phyloP scores from a whole-genome alignment of 92 coral and sea anemone genomes.

The Parazoanthus swiftii region DNA sequence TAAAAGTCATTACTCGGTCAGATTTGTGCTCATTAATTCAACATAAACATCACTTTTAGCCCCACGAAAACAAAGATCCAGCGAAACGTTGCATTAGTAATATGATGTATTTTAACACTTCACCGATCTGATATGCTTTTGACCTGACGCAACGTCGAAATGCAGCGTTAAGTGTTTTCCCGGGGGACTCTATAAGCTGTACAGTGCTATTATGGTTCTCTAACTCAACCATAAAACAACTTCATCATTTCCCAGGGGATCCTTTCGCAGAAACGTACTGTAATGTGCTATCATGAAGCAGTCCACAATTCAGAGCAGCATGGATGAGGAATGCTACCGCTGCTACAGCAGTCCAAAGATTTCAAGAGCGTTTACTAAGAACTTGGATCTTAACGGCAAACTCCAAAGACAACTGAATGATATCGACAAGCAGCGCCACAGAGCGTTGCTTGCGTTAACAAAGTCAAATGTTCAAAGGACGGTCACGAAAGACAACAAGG shows the following conservation, averaged over 20 bases:
- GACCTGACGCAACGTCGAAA: no score
- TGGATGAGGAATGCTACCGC: background rate
- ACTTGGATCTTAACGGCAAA: background rate
- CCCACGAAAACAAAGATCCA: no score
- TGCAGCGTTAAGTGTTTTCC: background rate
- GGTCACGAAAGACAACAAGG: constrained; percentile 10
- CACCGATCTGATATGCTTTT: no score
- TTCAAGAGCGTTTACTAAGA: constrained; percentile 23
- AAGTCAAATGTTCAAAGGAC: background rate
- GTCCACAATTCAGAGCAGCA: background rate
- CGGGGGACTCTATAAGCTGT: background rate
- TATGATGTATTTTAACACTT: no score
- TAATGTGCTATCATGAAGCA: background rate
- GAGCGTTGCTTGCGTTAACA: background rate
- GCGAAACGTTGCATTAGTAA: no score
- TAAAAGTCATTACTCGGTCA: no score
- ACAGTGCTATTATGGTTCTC: background rate
- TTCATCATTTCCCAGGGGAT: background rate
- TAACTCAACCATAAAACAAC: background rate
- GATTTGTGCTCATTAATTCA: no score
- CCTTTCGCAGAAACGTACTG: background rate
- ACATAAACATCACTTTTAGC: no score
- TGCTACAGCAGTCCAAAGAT: constrained; percentile 19
- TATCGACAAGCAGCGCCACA: background rate
- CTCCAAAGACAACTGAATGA: background rate